A percentile compares a stretch with the other conserved stretches of the same genome.
Conservation (phyloP, 2,113 vertebrate genomes). For the Kryptolebias marmoratus region DNA sequence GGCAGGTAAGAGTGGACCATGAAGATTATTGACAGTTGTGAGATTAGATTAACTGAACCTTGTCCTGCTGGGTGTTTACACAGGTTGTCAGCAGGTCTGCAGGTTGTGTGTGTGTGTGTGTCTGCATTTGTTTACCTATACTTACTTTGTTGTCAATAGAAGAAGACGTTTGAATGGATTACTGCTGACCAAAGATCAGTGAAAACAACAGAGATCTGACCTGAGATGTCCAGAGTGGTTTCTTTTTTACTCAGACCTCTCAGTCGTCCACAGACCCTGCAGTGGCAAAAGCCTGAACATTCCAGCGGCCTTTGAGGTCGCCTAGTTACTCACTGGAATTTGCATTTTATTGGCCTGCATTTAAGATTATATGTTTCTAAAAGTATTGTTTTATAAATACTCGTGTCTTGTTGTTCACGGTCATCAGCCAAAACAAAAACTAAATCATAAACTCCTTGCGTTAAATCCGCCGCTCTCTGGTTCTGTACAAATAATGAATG, state of each 20-base stretch:
- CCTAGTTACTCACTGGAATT: conserved; percentile 53
- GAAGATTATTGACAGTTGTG: background rate
- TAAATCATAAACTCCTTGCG: conserved; percentile 39
- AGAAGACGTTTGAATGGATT: conserved; percentile 14
- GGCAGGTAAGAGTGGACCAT: conserved; percentile 81
- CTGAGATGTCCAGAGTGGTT: conserved; percentile 26
- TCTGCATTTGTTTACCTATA: conserved; percentile 4
- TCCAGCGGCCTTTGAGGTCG: conserved; percentile 25
- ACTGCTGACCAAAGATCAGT: conserved; percentile 38
- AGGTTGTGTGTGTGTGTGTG: background rate
- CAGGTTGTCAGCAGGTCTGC: conserved; percentile 15
- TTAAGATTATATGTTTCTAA: conserved; percentile 49
- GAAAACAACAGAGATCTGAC: conserved; percentile 33
- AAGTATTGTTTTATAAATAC: conserved; percentile 13
- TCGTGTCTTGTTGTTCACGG: conserved; percentile 31
- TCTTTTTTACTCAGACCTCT: conserved; percentile 55
- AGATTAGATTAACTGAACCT: conserved; percentile 19
- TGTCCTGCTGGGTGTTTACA: conserved; percentile 12
- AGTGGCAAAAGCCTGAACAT: conserved; percentile 23
- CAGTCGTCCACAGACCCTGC: conserved; percentile 17
- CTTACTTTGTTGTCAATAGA: conserved; percentile 20
- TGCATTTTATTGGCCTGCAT: conserved; percentile 37
- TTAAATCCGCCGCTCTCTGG: conserved; percentile 21
- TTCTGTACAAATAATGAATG: conserved; percentile 55
- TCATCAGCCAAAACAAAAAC: conserved; percentile 23